phyloP scores from a whole-genome alignment of 1,140 invertebrate species.

The Eurosta solidaginis region DNA sequence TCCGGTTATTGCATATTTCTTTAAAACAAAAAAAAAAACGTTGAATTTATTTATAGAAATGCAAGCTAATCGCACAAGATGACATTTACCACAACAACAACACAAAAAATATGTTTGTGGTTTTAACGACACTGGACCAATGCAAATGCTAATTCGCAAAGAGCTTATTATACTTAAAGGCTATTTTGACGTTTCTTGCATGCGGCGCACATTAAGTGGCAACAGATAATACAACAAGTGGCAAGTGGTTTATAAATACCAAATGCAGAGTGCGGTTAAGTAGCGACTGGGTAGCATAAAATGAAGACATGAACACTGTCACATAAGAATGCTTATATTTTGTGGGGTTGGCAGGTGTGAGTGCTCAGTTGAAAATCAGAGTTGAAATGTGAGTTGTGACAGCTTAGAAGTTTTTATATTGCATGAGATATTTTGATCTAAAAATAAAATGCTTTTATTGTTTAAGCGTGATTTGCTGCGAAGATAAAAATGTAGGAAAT shows the following conservation, averaged over 20 bases:
- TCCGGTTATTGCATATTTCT: not conserved
- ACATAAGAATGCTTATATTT: not conserved
- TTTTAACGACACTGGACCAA: not conserved
- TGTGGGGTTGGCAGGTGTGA: not conserved
- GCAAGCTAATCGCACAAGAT: not conserved
- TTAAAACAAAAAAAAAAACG: not conserved
- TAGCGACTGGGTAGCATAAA: not conserved
- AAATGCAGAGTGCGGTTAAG: not conserved
- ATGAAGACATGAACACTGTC: not conserved
- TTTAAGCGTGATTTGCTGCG: not conserved
- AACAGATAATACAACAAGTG: not conserved
- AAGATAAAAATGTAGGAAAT: too few relatives aligned
- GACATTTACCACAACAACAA: not conserved
- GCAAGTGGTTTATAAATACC: too few relatives aligned
- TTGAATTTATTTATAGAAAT: not conserved
- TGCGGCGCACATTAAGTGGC: not conserved
- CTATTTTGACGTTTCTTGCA: not conserved
- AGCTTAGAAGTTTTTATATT: too few relatives aligned
- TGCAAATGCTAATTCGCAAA: not conserved
- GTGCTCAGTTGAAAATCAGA: too few relatives aligned
- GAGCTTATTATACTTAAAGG: not conserved
- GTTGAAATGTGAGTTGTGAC: too few relatives aligned
- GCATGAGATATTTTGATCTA: too few relatives aligned
- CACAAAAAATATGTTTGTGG: not conserved
- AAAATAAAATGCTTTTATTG: not conserved